Conservation (phyloP, 2,888 invertebrate genomes). For the Dicyrtomina minuta region DNA sequence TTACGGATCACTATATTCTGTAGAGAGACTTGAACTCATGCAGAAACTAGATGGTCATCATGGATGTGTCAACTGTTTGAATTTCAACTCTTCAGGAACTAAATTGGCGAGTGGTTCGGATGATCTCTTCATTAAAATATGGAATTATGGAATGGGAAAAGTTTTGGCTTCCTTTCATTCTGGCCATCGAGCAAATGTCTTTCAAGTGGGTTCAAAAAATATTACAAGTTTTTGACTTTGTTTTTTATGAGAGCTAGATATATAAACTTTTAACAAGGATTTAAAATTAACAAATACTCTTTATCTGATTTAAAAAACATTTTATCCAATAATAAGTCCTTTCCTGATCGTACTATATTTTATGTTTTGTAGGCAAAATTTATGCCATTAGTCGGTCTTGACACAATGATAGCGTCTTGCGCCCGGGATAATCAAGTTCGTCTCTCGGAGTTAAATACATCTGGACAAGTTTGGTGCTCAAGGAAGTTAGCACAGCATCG, state of each 20-base stretch:
- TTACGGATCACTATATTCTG: conserved; percentile 73
- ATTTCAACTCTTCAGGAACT: conserved; percentile 79
- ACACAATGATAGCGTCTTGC: conserved; percentile 82
- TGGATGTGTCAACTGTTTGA: conserved; percentile 89
- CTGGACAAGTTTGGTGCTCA: conserved; percentile 59
- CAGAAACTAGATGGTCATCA: conserved; percentile 74
- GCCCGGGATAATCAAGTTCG: conserved; percentile 80
- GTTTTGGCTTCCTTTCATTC: conserved; percentile 70
- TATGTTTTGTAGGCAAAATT: conserved; percentile 68
- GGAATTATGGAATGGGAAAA: conserved; percentile 83
- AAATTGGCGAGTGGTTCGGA: conserved; percentile 87
- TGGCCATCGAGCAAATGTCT: conserved; percentile 84
- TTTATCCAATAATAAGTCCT: conserved; percentile 5
- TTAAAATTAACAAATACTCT: not conserved
- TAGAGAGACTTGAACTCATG: conserved; percentile 77
- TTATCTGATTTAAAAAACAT: not conserved
- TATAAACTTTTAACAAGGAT: not conserved
- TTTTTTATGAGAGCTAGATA: not conserved
- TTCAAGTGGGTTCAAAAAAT: conserved; percentile 62
- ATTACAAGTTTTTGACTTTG: not conserved
- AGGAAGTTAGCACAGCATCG: conserved; percentile 69
- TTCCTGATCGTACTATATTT: not conserved
- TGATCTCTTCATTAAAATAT: conserved; percentile 79
- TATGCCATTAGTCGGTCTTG: conserved; percentile 70
- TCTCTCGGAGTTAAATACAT: conserved; percentile 23